A percentile compares a stretch with the other conserved stretches of the same genome.
phyloP scores from a whole-genome alignment of 2,888 invertebrate species.

The Limenitis camilla region DNA sequence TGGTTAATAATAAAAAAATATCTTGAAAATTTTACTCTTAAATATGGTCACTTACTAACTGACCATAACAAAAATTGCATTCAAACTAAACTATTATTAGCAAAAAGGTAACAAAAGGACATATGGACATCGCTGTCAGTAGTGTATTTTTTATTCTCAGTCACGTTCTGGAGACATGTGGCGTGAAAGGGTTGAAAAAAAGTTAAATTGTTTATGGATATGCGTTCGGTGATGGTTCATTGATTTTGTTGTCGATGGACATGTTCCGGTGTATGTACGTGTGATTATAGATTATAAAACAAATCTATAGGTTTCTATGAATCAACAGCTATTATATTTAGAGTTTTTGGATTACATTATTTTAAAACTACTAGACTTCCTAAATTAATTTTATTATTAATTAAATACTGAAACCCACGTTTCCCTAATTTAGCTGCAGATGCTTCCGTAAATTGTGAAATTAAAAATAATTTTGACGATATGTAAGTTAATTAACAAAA shows the following conservation, averaged over 20 bases:
- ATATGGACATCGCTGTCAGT: constrained; percentile 44
- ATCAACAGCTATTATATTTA: no score
- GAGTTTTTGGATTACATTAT: no score
- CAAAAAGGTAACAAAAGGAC: constrained; percentile 39
- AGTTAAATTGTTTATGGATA: constrained; percentile 44
- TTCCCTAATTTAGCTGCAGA: no score
- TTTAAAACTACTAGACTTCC: no score
- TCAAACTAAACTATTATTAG: constrained; percentile 43
- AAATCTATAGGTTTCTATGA: no score
- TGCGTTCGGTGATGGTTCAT: constrained; percentile 26
- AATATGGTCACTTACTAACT: constrained; percentile 34
- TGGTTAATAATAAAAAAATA: not conserved
- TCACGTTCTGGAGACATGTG: constrained; percentile 33
- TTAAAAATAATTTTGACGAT: no score
- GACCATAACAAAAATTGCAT: constrained; percentile 36
- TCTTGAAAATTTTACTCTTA: not conserved
- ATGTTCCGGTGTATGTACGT: no score
- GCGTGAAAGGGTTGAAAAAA: constrained; percentile 33
- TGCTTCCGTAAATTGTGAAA: no score
- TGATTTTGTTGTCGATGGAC: constrained; percentile 2
- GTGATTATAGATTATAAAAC: no score
- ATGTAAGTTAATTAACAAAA: no score
- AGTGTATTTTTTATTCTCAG: constrained; percentile 31
- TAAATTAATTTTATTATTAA: no score
- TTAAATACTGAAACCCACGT: no score